Base-by-base conservation (phyloP, 2,888 invertebrate genomes). In the Lasioglossum vierecki region DNA sequence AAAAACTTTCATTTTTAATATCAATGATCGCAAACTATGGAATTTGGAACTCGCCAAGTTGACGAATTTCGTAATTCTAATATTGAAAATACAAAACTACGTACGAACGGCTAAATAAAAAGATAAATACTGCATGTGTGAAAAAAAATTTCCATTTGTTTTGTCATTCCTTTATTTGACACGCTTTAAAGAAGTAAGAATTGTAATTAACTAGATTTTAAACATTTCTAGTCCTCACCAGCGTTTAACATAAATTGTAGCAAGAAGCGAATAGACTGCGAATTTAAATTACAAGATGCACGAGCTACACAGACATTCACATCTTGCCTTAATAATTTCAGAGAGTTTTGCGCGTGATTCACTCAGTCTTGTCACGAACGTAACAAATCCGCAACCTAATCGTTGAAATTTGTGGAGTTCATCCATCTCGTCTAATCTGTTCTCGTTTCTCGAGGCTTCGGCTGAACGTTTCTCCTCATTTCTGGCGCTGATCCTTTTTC, bases 401-500 rank as follows among this genome's bases (percentile, higher is more conserved):
- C n/a, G 8, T 57, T 22, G 8, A 53, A 22, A 53, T 53, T n/a
- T 22, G 8, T 53, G 8, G 53, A 53, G n/a, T n/a, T n/a, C n/a
- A n/a, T 57, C n/a, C 4, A n/a, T n/a, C 72, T 73, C 35, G 11
- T 6, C 22, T 77, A n/a, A n/a, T 49, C 30, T n/a, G 39, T 70
- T 57, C 63, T 63, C 9, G 11, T 57, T 30, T 41, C 46, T n/a
- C 44, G 41, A 63, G 2, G 15, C 39, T 53, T 57, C 18, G 15
- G 13, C 41, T 35, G 26, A 63, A 9, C 68, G 68, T 68, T 68
- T 68, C 68, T 68, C 39, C 39, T 68, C 22, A 22, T 68, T 68
- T 39, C 26, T 46, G 46, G 53, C 74, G 39, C 39, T 22, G 76
- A 53, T 80, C 66, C 80, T 79, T 88, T 82, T 76, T 71, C 80